Evolutionary conservation across 2,888 invertebrate genomes (phyloP).

Genomic region (Thumatha senex): DNA sequence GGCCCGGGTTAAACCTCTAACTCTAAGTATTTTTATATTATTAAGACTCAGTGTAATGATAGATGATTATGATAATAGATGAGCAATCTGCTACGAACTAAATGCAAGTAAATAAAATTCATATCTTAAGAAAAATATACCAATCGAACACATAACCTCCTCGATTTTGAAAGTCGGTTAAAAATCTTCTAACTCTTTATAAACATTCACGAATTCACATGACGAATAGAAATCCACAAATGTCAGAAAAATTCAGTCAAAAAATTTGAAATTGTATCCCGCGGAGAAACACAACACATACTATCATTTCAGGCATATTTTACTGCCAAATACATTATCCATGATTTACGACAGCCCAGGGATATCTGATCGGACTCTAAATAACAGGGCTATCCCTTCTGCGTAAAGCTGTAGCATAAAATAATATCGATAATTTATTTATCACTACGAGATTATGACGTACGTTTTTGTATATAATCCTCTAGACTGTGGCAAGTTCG

Average conservation of each 20-base stretch:
- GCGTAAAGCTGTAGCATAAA: conserved; percentile 21
- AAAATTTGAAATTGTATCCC: conserved; percentile 10
- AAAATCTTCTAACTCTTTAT: background rate
- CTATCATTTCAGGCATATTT: conserved; percentile 37
- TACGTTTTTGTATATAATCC: background rate
- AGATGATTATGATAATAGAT: too few species aligned
- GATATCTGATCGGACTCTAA: conserved; percentile 36
- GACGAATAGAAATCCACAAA: background rate
- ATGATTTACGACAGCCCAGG: conserved; percentile 34
- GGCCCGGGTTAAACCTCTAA: too few species aligned
- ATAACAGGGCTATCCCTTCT: conserved; percentile 29
- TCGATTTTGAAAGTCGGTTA: too few species aligned
- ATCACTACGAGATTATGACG: background rate
- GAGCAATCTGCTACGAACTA: too few species aligned
- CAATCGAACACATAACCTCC: too few species aligned
- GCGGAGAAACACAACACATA: conserved; percentile 22
- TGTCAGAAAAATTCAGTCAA: too few species aligned
- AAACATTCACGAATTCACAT: background rate
- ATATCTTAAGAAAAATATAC: too few species aligned
- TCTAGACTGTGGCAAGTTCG: conserved; percentile 14
- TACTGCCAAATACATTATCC: conserved; percentile 40
- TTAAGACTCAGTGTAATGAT: too few species aligned
- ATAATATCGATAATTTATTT: conserved; percentile 6
- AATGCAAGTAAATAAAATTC: too few species aligned
- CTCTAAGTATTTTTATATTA: too few species aligned